Evolutionary conservation across 2,888 invertebrate genomes (phyloP).

Genomic region (Nycteola revayana): DNA sequence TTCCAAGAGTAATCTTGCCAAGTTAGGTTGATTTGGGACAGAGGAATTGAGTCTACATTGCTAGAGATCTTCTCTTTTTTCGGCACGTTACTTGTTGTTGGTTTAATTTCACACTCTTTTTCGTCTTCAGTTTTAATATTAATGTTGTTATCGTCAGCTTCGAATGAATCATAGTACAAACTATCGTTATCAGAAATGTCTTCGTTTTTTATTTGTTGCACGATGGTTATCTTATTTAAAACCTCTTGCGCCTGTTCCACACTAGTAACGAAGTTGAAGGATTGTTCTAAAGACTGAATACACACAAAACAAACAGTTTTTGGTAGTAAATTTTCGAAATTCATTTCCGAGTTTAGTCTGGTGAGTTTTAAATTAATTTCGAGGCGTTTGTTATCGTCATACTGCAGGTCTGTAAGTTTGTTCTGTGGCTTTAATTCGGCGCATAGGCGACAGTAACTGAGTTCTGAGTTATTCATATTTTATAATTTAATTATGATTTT

Average conservation of each 20-base stretch:
- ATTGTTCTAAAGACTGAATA: conserved; percentile 40
- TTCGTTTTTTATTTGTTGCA: neutral
- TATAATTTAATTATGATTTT: neutral
- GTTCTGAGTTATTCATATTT: conserved; percentile 34
- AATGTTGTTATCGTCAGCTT: no score
- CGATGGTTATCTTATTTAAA: neutral
- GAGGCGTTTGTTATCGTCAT: neutral
- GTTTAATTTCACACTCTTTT: no score
- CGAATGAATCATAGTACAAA: no score
- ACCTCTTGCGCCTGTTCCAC: conserved; percentile 39
- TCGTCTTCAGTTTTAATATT: no score
- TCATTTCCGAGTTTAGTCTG: conserved; percentile 11
- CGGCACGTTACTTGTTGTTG: no score
- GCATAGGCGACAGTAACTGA: conserved; percentile 49
- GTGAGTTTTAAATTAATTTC: neutral
- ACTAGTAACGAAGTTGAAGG: conserved; percentile 43
- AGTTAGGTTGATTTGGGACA: conserved; percentile 45
- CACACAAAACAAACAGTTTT: conserved; percentile 53
- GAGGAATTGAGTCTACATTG: conserved; percentile 33
- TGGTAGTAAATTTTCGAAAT: conserved; percentile 39
- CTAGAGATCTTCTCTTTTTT: no score
- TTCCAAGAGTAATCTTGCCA: conserved; percentile 57
- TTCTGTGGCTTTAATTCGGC: conserved; percentile 45
- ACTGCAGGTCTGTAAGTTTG: conserved; percentile 33
- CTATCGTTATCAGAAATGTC: no score